Evolutionary conservation across 2,797 vertebrate genomes (phyloP), one percentile per base, ranked within the genome.

Genomic region (Microcaecilia unicolor): DNA sequence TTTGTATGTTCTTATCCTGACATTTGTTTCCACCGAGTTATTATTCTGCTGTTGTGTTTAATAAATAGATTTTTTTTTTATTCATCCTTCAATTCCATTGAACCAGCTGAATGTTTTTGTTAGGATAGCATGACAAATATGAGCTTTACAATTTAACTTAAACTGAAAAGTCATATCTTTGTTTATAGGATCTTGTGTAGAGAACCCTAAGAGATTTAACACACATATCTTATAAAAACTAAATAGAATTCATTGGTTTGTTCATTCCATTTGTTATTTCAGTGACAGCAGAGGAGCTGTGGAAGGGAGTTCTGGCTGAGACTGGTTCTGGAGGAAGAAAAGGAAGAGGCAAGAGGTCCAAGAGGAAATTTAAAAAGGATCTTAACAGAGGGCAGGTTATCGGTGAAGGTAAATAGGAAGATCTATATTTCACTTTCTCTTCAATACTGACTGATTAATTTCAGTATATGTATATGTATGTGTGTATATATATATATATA

Each of bases 351-450:
- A 98, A 97, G 58, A 85, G 92, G 57, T 71, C 74, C 37, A 98
- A 97, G 58, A 89, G 74, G 26, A 97, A 73, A 64, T 11, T 73
- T 6, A 97, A 36, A 61, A 90, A 65, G 57, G 84, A 98, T 69
- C 78, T 98, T 56, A 98, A 97, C 39, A 66, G 61, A 58, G 95
- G 92, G 48, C 92, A 94, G 67, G 34, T 18, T 15, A 54, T 98
- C 3, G 94, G 94, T 34, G 93, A 98, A 77, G 92, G 94, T 95
- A 78, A 64, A 12, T n/a, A n/a, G n/a, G n/a, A n/a, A n/a, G n/a
- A n/a, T n/a, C n/a, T n/a, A n/a, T n/a, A n/a, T n/a, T n/a, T n/a
- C n/a, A n/a, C n/a, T n/a, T n/a, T n/a, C n/a, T n/a, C n/a, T n/a
- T n/a, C n/a, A n/a, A n/a, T n/a, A n/a, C n/a, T n/a, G n/a, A n/a